A percentile compares a stretch with the other conserved stretches of the same genome.
These are phyloP conservation scores for Abrostola triplasia DNA, from an alignment of 2,888 invertebrate species.

Conservation along the genomic window DNA sequence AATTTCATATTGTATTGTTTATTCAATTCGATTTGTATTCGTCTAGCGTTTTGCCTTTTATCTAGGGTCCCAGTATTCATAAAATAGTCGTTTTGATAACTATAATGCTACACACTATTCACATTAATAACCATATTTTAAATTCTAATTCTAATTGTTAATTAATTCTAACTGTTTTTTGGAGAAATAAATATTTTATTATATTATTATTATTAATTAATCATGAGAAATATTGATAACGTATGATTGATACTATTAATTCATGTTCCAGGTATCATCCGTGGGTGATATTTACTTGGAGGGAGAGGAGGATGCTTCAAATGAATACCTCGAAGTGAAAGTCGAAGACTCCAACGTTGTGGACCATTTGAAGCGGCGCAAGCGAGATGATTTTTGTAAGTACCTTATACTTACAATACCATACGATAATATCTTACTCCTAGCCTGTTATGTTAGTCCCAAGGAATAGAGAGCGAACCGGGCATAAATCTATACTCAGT, in stretches of 20 bases:
- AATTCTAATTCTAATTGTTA: not conserved
- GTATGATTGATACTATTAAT: conserved; percentile 11
- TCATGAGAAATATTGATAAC: not conserved
- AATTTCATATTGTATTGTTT: no score
- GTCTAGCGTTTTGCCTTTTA: no score
- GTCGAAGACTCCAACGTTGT: conserved; percentile 61
- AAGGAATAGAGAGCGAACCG: no score
- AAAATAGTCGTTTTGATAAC: no score
- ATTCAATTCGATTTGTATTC: no score
- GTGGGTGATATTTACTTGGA: conserved; percentile 81
- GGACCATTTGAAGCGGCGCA: conserved; percentile 65
- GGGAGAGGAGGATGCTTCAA: conserved; percentile 75
- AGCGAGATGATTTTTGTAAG: conserved; percentile 49
- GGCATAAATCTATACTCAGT: no score
- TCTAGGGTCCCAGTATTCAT: no score
- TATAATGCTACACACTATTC: no score
- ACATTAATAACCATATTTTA: not conserved
- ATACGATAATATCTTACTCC: not conserved
- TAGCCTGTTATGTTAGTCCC: not conserved
- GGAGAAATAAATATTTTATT: no score
- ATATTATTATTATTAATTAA: no score
- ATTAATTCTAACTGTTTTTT: not conserved
- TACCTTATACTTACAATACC: not conserved
- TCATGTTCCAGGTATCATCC: conserved; percentile 70
- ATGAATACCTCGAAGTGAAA: conserved; percentile 81